phyloP scores from a whole-genome alignment of 2,113 vertebrate genomes.

The Sminthopsis crassicaudata region DNA sequence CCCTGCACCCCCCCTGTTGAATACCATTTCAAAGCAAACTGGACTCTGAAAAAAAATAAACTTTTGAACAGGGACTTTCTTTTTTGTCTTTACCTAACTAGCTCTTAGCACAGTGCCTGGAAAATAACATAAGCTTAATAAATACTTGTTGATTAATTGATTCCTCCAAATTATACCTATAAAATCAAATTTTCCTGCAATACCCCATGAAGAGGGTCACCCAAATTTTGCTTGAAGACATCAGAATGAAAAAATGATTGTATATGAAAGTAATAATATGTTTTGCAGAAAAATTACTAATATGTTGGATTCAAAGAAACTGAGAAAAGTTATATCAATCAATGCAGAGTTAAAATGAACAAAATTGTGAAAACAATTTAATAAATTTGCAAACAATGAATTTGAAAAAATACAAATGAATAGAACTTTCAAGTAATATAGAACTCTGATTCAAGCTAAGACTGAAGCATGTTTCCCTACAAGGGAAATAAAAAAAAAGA shows the following conservation, averaged over 20 bases:
- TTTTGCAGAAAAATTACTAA: background rate
- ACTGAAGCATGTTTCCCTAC: background rate
- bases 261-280: background rate
- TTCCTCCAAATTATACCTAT: too few species aligned
- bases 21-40: slow-evolving; percentile 77
- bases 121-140: background rate
- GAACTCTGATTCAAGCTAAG: background rate
- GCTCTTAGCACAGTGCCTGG: background rate
- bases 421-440: background rate
- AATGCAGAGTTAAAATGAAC: background rate
- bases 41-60: slow-evolving; percentile 44
- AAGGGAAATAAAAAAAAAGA: too few species aligned
- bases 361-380: background rate
- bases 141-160: background rate
- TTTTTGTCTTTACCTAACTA: background rate
- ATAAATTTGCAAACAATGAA: too few species aligned
- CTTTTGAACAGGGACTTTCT: background rate
- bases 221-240: background rate
- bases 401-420: background rate
- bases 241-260: background rate
- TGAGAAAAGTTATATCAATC: background rate
- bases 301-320: background rate
- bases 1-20: slow-evolving; percentile 19
- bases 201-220: background rate
- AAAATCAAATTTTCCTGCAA: background rate